These are phyloP conservation scores for Drosophila mulleri DNA, from an alignment of 2,888 invertebrate species.

Conservation along the genomic window DNA sequence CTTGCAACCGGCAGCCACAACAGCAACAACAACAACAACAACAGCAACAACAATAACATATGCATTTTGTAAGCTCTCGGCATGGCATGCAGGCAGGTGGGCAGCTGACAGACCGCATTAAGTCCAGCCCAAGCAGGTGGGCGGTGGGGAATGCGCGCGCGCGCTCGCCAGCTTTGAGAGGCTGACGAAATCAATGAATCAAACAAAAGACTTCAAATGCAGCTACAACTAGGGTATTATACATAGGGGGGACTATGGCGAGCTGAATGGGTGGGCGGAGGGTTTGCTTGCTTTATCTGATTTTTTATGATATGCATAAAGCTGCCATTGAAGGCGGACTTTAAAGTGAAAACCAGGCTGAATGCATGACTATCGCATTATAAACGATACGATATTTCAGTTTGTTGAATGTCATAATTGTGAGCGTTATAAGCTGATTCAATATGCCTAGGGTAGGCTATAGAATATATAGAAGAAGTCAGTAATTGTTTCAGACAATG, in stretches of 20 bases:
- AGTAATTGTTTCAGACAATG: neutral
- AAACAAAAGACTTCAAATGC: slow-evolving; percentile 30
- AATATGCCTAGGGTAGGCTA: neutral
- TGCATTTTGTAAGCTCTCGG: slow-evolving; percentile 37
- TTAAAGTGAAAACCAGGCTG: slow-evolving; percentile 12
- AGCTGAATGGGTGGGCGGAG: neutral
- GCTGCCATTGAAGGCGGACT: slow-evolving; percentile 1
- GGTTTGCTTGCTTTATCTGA: slow-evolving; percentile 10
- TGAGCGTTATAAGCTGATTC: neutral
- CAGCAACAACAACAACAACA: too few species aligned
- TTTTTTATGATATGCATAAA: slow-evolving; percentile 8
- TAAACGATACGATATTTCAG: slow-evolving; percentile 1
- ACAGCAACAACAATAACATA: neutral
- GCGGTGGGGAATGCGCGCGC: slow-evolving; percentile 8
- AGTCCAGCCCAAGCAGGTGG: slow-evolving; percentile 12
- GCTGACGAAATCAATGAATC: slow-evolving; percentile 60
- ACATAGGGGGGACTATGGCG: neutral
- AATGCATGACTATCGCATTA: slow-evolving; percentile 23
- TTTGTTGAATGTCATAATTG: slow-evolving; percentile 1
- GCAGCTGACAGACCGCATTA: slow-evolving; percentile 10
- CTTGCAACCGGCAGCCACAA: slow-evolving; percentile 4
- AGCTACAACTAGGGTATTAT: slow-evolving; percentile 24
- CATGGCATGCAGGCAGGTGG: slow-evolving; percentile 34
- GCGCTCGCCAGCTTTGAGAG: neutral
- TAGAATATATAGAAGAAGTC: neutral